Evolutionary conservation across 2,888 invertebrate genomes (phyloP), one percentile per base, ranked within the genome.

Genomic region (Meghimatium bilineatum): DNA sequence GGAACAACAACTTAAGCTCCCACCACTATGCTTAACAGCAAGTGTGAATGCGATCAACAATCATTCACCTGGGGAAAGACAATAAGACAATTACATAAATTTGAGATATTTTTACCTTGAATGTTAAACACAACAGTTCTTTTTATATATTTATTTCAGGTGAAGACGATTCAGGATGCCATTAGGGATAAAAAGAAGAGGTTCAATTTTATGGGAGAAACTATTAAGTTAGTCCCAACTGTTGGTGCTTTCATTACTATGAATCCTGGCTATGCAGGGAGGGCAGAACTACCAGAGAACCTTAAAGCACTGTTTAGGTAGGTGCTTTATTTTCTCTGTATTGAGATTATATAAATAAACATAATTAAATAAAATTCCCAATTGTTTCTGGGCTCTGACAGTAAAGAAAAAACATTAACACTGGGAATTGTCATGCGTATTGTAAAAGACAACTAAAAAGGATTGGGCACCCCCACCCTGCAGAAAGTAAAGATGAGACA

Each of bases 171-270:
- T 66, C 93, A 95, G 93, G 98, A 98, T 93, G 97, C 98, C 20
- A 96, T 98, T 83, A 95, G 97, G 87, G 97, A 97, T 91, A 97
- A 97, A 92, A 98, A 97, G 93, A 94, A 95, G 8, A 95, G 95
- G 72, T 98, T 99, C 90, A 97, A 97, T 93, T 98, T 99, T 92
- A 97, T 98, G 96, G 98, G 98, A 0, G 98, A 98, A 94, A 96
- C 95, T 79, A 98, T 99, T 88, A 95, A 95, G 0, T 94, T 98
- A 85, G 96, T 96, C 14, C 96, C 97, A 14, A 96, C 97, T 0
- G 98, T 98, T 14, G 98, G 98, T 2, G 96, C 98, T 90, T 99
- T 99, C 90, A 98, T 99, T 82, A 99, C 99, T 1, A 99, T 99
- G 98, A 98, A 98, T 95, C 98, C 98, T 0, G 98, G 98, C 14